A percentile compares a stretch with the other conserved stretches of the same genome.
Evolutionary conservation across 1,140 invertebrate genomes (phyloP).

Genomic region (Drosophila parabipectinata): DNA sequence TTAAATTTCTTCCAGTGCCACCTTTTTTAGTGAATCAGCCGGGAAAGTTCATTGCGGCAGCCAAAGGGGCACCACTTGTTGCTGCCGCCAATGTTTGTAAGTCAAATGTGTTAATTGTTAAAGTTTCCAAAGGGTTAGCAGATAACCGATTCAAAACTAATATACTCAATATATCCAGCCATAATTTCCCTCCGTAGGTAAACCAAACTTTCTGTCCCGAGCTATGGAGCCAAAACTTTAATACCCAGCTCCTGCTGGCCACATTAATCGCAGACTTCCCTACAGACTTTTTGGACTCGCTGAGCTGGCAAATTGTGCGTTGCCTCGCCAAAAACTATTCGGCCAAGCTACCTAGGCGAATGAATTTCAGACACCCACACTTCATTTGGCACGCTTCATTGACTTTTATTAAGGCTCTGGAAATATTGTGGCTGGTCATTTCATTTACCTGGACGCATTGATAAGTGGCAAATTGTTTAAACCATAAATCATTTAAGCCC

Average conservation of each 20-base stretch:
- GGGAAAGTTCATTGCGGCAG: conserved; percentile 42
- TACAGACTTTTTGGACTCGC: conserved; percentile 31
- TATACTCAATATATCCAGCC: conserved; percentile 26
- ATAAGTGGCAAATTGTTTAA: conserved; percentile 51
- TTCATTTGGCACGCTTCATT: conserved; percentile 57
- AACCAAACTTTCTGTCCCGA: conserved; percentile 16
- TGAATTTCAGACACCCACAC: conserved; percentile 16
- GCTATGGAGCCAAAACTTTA: conserved; percentile 20
- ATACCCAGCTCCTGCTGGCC: neutral
- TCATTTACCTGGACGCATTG: conserved; percentile 40
- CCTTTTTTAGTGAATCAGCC: conserved; percentile 9
- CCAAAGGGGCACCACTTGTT: conserved; percentile 41
- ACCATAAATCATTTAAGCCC: conserved; percentile 60
- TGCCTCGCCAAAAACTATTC: conserved; percentile 28
- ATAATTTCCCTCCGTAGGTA: conserved; percentile 45
- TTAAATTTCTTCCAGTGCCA: conserved; percentile 9
- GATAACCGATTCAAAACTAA: conserved; percentile 41
- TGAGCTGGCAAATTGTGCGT: conserved; percentile 43
- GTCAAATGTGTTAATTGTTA: conserved; percentile 64
- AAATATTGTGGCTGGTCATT: conserved; percentile 37
- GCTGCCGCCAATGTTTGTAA: conserved; percentile 24
- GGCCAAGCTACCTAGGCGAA: conserved; percentile 15
- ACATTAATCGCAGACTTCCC: conserved; percentile 43
- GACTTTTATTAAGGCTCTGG: conserved; percentile 47
- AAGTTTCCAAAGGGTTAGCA: conserved; percentile 42